These are phyloP conservation scores for Otus sunia DNA, from an alignment of 2,113 vertebrate genomes.

Conservation along the genomic window DNA sequence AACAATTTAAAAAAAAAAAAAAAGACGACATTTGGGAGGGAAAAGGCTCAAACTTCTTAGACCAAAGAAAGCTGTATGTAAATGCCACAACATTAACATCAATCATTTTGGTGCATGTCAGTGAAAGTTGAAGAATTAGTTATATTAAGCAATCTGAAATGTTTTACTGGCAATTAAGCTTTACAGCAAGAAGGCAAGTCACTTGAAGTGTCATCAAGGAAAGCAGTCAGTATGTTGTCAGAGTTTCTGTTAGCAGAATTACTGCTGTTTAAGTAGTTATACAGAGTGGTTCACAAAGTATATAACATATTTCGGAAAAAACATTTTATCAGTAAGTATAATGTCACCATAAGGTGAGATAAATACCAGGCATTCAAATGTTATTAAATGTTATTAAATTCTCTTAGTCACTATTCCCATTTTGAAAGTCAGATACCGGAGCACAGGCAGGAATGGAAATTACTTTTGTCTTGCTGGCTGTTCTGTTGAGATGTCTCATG, in stretches of 20 bases:
- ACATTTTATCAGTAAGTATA: not conserved
- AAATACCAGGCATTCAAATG: not conserved
- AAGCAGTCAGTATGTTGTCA: not conserved
- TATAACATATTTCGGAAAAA: not conserved
- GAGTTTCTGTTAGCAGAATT: not conserved
- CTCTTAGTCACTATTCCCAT: not conserved
- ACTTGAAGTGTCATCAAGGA: not conserved
- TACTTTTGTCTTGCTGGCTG: not conserved
- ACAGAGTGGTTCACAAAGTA: not conserved
- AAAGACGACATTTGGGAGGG: not conserved
- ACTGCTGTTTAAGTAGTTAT: not conserved
- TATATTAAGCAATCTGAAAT: not conserved
- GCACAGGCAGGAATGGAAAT: not conserved
- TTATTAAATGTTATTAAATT: not conserved
- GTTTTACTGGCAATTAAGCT: not conserved
- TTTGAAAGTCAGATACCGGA: not conserved
- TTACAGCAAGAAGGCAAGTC: not conserved
- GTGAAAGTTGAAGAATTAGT: not conserved
- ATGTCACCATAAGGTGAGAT: not conserved
- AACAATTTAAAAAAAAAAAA: not conserved
- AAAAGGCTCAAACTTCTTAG: not conserved
- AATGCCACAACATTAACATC: not conserved
- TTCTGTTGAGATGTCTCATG: not conserved
- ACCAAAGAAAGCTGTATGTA: not conserved
- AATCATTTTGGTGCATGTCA: not conserved